These are phyloP conservation scores for Pteronotus mesoamericanus DNA, from an alignment of 2,797 vertebrate species.

Conservation along the genomic window DNA sequence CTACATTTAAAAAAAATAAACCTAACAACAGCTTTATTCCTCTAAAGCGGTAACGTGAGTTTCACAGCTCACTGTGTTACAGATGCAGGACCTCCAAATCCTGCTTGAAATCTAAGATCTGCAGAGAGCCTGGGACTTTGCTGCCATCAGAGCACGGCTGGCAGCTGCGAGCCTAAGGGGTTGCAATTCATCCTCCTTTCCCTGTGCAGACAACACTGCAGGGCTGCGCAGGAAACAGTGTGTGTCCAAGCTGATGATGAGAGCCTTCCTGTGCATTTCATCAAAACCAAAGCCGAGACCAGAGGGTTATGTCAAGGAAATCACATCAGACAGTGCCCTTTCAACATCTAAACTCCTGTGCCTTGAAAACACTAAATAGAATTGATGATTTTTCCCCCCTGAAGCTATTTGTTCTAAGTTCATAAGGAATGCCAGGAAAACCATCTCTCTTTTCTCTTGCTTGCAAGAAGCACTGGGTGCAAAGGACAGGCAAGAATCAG, in stretches of 20 bases:
- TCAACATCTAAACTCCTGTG: slow-evolving; percentile 50
- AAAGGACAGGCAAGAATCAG: slow-evolving; percentile 37
- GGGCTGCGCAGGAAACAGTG: background rate
- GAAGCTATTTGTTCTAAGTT: slow-evolving; percentile 53
- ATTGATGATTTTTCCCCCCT: background rate
- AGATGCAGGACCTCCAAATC: background rate
- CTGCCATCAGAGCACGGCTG: background rate
- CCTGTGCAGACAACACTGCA: background rate
- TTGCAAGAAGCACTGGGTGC: slow-evolving; percentile 33
- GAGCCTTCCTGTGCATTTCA: slow-evolving; percentile 71
- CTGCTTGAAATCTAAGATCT: background rate
- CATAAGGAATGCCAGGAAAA: slow-evolving; percentile 31
- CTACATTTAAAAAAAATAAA: background rate
- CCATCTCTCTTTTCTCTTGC: background rate
- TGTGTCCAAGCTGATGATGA: slow-evolving; percentile 62
- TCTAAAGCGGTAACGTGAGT: background rate
- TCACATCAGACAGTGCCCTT: slow-evolving; percentile 49
- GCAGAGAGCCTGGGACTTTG: background rate
- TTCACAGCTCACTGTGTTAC: background rate
- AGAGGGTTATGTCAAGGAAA: slow-evolving; percentile 71
- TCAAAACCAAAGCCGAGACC: slow-evolving; percentile 61
- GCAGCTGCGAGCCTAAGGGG: slow-evolving; percentile 40
- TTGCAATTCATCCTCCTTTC: slow-evolving; percentile 57
- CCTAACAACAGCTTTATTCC: background rate
- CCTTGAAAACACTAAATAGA: slow-evolving; percentile 62